These are phyloP conservation scores for Clivina fossor DNA, from an alignment of 2,888 invertebrate species.

Conservation along the genomic window DNA sequence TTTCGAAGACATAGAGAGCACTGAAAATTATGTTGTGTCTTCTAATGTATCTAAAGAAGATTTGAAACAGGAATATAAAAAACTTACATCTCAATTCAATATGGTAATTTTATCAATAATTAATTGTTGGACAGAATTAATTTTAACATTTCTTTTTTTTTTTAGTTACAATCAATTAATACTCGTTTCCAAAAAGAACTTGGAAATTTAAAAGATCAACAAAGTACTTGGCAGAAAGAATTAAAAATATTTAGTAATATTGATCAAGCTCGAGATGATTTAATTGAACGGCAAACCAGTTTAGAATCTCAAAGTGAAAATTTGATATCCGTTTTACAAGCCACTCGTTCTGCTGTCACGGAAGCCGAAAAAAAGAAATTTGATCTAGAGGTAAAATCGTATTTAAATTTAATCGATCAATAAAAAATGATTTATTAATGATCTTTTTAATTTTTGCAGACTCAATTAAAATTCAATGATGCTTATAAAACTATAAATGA, in stretches of 20 bases:
- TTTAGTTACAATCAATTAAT: constrained; percentile 19
- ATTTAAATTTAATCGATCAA: background rate
- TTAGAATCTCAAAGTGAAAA: constrained; percentile 34
- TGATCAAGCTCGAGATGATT: constrained; percentile 35
- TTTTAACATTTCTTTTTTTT: no score
- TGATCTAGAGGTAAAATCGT: constrained; percentile 40
- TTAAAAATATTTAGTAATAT: constrained; percentile 37
- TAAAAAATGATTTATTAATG: no score
- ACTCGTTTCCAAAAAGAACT: constrained; percentile 31
- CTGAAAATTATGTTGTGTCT: constrained; percentile 34
- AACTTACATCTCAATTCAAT: constrained; percentile 17
- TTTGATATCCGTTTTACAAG: constrained; percentile 35
- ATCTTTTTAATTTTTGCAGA: constrained; percentile 23
- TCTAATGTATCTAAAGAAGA: constrained; percentile 27
- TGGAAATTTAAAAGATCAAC: constrained; percentile 34
- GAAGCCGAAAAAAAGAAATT: constrained; percentile 39
- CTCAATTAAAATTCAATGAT: constrained; percentile 22
- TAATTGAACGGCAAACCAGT: constrained; percentile 33
- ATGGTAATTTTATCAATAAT: constrained; percentile 22
- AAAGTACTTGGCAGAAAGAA: constrained; percentile 32
- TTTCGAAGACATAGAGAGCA: constrained; percentile 40
- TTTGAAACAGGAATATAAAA: constrained; percentile 26
- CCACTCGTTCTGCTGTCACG: constrained; percentile 39
- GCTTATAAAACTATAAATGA: constrained; percentile 18
- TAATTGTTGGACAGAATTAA: no score